Evolutionary conservation across 2,797 vertebrate species (phyloP).

Genomic region (Premnoplex brunnescens): DNA sequence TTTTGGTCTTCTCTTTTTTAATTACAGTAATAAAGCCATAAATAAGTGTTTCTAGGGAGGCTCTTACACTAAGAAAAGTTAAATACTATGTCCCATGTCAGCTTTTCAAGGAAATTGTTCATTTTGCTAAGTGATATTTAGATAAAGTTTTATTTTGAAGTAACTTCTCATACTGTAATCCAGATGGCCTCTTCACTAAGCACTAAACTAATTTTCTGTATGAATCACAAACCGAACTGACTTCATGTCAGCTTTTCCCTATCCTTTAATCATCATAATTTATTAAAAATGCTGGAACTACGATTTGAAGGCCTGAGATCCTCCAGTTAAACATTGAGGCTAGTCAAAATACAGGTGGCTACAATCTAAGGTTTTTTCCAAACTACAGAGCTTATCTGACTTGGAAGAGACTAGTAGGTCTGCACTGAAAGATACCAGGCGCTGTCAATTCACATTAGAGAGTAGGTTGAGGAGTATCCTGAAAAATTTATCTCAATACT

Average conservation of each 20-base stretch:
- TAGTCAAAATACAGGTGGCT: not conserved
- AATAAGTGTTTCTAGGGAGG: conserved; percentile 14
- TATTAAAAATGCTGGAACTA: not conserved
- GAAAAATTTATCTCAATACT: not conserved
- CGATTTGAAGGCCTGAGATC: not conserved
- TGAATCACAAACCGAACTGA: not conserved
- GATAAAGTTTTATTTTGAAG: not conserved
- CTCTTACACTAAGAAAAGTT: not conserved
- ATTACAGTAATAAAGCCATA: not conserved
- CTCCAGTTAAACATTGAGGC: not conserved
- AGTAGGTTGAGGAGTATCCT: not conserved
- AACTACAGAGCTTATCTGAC: not conserved
- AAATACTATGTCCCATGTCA: not conserved
- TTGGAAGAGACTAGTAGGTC: not conserved
- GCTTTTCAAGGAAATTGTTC: not conserved
- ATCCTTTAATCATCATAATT: not conserved
- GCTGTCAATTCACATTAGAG: not conserved
- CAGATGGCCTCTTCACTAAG: not conserved
- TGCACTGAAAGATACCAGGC: not conserved
- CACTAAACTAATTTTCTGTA: not conserved
- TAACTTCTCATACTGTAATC: not conserved
- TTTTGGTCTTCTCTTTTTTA: not conserved
- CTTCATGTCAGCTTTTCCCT: not conserved
- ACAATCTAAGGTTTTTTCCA: not conserved
- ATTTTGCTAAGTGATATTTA: not conserved